Conservation (phyloP, 1,140 invertebrate species). For the Rhopalosiphum padi region DNA sequence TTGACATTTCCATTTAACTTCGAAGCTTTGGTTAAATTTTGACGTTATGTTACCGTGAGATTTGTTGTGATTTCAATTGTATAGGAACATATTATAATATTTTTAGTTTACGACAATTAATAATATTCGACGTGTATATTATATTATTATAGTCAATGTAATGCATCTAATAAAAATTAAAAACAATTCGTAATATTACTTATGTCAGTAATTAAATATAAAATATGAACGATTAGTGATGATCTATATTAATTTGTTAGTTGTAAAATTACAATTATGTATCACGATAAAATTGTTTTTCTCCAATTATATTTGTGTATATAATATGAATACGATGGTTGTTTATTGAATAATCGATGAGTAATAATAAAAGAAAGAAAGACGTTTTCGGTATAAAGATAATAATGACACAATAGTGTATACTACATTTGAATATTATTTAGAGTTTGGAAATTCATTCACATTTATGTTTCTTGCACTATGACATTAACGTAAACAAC, state of each 20-base stretch:
- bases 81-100: too few relatives aligned
- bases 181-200: background rate
- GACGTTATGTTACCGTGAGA: background rate
- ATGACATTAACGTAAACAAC: background rate
- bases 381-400: background rate
- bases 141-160: too few relatives aligned
- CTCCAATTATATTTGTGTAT: background rate
- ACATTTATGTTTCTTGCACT: background rate
- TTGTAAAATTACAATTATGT: background rate
- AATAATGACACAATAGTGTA: background rate
- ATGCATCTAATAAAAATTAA: background rate
- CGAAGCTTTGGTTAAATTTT: too few relatives aligned
- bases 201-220: background rate
- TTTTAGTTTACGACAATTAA: background rate
- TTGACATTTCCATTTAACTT: background rate
- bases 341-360: background rate
- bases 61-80: too few relatives aligned
- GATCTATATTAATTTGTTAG: background rate
- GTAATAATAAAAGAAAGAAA: background rate
- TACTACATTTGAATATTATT: background rate
- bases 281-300: too few relatives aligned
- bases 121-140: background rate
- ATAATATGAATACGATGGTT: background rate
- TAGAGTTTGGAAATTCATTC: background rate
- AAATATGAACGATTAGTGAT: background rate